Evolutionary conservation across 92 coral and sea anemone species (phyloP).

Genomic region (Bergia puertoricense): DNA sequence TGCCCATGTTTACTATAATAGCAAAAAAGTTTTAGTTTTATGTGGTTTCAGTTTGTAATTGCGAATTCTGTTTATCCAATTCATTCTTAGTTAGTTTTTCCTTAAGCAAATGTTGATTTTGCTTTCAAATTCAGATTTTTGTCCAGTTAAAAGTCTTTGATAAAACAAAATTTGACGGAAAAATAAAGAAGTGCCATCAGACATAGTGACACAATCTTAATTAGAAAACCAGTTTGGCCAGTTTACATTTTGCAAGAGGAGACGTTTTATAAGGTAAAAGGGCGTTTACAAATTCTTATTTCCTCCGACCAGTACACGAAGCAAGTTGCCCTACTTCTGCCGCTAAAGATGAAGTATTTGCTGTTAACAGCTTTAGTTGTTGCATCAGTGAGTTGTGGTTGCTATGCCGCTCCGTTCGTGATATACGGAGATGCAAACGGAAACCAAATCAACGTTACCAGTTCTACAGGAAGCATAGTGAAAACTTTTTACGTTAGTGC

Average conservation of each 20-base stretch:
- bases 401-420: background rate
- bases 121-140: background rate
- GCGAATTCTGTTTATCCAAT: too few relatives aligned
- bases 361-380: background rate
- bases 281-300: background rate
- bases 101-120: background rate
- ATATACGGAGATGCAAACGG: background rate
- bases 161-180: too few relatives aligned
- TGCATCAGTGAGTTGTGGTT: background rate
- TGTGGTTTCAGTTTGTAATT: too few relatives aligned
- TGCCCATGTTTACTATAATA: too few relatives aligned
- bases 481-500: conserved; percentile 1
- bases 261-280: background rate
- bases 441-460: conserved; percentile 3
- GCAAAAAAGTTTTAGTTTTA: too few relatives aligned
- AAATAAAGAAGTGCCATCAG: background rate
- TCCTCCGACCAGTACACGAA: background rate
- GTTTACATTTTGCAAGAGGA: background rate
- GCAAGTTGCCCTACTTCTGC: background rate
- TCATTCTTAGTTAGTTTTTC: background rate
- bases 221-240: background rate
- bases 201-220: background rate
- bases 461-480: background rate
- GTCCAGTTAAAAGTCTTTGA: too few relatives aligned
- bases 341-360: background rate